Conservation (phyloP, 2,797 vertebrate genomes). For the Myoxocephalus aenaeus region DNA sequence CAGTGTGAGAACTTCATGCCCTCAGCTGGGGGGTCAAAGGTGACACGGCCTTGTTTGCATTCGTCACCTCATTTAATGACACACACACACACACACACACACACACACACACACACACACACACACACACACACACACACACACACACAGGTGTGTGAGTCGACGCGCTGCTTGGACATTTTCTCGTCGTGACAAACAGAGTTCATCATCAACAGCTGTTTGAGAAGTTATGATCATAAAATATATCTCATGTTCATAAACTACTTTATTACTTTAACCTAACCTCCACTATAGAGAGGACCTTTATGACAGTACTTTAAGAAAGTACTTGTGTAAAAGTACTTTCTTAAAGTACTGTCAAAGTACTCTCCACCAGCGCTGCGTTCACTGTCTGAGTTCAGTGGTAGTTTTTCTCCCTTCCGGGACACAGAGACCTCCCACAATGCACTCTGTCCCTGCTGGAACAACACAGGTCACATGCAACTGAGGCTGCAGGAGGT, state of each 20-base stretch:
- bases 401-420: slow-evolving; percentile 30
- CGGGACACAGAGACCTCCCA: slow-evolving; percentile 52
- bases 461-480: too few species aligned
- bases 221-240: too few species aligned
- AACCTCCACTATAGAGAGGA: too few species aligned
- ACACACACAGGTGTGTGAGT: slow-evolving; percentile 15
- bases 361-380: background rate
- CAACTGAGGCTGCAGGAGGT: too few species aligned
- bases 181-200: slow-evolving; percentile 4
- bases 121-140: background rate
- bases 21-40: slow-evolving; percentile 43
- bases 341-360: too few species aligned
- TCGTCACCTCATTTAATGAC: slow-evolving; percentile 20
- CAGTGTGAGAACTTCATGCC: slow-evolving; percentile 58
- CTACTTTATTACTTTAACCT: too few species aligned
- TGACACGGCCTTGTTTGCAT: slow-evolving; percentile 46
- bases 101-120: background rate
- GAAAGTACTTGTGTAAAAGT: too few species aligned
- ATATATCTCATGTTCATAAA: too few species aligned
- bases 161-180: slow-evolving; percentile 8
- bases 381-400: background rate
- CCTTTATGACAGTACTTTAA: too few species aligned
- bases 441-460: slow-evolving; percentile 5
- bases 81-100: background rate
- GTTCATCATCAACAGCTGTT: too few species aligned